Percentiles rank a stretch among this genome's conserved stretches.
Conservation (phyloP, 2,113 vertebrate genomes). For the Rutilus rutilus region DNA sequence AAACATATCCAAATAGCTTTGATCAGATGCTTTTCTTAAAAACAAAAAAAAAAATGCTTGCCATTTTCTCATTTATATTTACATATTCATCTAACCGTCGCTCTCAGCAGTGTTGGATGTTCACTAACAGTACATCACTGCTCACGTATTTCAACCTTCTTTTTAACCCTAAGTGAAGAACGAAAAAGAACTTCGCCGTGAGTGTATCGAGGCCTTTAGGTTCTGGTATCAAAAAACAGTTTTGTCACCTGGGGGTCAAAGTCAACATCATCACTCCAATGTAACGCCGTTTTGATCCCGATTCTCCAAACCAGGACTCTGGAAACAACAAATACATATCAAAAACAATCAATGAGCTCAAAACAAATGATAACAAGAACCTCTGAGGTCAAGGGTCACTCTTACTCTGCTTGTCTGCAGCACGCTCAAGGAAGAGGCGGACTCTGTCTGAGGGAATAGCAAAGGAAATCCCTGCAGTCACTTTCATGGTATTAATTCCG, state of each 20-base stretch:
- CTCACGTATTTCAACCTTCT: too few relatives aligned
- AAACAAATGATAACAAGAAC: not conserved
- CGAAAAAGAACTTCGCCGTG: too few relatives aligned
- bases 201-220: not conserved
- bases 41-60: too few relatives aligned
- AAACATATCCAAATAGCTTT: too few relatives aligned
- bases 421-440: constrained; percentile 82
- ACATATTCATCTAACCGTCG: too few relatives aligned
- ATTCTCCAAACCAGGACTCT: constrained; percentile 82
- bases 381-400: not conserved
- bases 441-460: constrained; percentile 93
- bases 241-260: constrained; percentile 85
- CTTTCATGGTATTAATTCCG: constrained; percentile 98
- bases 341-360: not conserved
- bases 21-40: too few relatives aligned
- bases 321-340: not conserved
- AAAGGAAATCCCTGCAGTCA: constrained; percentile 95
- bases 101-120: too few relatives aligned
- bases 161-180: too few relatives aligned
- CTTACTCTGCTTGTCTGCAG: constrained; percentile 82
- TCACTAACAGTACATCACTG: too few relatives aligned
- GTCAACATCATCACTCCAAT: constrained; percentile 98
- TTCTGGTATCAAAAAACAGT: not conserved
- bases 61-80: too few relatives aligned
- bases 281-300: constrained; percentile 82